Percentiles rank a stretch among this genome's conserved stretches.
These are phyloP conservation scores for Natator depressus DNA, from an alignment of 2,113 vertebrate species.

Conservation along the genomic window DNA sequence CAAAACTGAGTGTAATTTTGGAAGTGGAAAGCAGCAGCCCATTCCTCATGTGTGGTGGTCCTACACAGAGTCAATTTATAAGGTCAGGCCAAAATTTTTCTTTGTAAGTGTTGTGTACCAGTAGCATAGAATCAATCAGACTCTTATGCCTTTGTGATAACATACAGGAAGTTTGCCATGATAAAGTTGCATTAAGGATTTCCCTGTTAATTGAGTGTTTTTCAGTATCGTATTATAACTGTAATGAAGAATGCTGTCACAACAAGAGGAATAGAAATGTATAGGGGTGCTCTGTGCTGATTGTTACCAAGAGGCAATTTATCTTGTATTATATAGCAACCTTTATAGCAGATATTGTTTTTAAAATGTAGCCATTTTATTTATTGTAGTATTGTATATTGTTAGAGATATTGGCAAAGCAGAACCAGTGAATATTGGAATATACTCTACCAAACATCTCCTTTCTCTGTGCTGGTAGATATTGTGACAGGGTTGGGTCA, in stretches of 20 bases:
- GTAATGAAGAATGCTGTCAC: no score
- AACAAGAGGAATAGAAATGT: no score
- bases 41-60: not conserved
- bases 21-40: not conserved
- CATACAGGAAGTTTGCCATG: not conserved
- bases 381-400: rapidly evolving
- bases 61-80: not conserved
- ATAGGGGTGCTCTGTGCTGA: no score
- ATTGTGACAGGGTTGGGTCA: no score
- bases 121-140: not conserved
- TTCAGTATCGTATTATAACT: not conserved
- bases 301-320: not conserved
- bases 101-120: not conserved
- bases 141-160: not conserved
- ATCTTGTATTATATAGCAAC: not conserved
- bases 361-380: not conserved
- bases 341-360: not conserved
- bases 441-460: no score
- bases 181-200: not conserved
- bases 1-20: not conserved
- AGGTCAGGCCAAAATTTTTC: not conserved
- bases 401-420: not conserved
- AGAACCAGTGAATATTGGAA: not conserved
- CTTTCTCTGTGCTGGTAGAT: no score
- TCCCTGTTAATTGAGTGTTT: not conserved